These are phyloP conservation scores for Falco naumanni DNA, from an alignment of 2,797 vertebrate genomes.

Conservation along the genomic window DNA sequence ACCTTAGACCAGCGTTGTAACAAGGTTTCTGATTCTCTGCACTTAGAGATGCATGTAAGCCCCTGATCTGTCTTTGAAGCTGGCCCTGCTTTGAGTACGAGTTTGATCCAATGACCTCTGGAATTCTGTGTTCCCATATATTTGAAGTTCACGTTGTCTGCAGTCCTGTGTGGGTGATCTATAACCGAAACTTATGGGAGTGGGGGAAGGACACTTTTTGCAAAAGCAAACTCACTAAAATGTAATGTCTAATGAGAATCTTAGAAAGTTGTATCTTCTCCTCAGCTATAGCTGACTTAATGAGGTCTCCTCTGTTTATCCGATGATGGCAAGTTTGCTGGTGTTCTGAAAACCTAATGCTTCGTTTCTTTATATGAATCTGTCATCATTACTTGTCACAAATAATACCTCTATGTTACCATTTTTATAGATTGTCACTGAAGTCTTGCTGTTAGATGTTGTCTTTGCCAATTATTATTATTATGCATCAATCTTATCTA, in stretches of 20 bases:
- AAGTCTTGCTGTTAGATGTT: background rate
- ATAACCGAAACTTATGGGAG: background rate
- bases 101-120: background rate
- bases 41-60: background rate
- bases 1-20: background rate
- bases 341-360: no score
- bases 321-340: no score
- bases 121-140: background rate
- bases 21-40: background rate
- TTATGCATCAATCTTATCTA: background rate
- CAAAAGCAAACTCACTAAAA: background rate
- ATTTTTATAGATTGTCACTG: no score
- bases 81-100: background rate
- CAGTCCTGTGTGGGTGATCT: background rate
- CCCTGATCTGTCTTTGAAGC: background rate
- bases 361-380: no score
- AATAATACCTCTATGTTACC: no score
- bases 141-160: background rate
- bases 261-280: background rate
- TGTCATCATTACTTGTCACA: no score
- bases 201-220: background rate
- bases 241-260: rapidly evolving
- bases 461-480: background rate
- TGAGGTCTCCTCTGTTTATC: background rate
- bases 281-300: background rate